Evolutionary conservation across 2,113 vertebrate genomes (phyloP).

Genomic region (Protomyctophum bolini): DNA sequence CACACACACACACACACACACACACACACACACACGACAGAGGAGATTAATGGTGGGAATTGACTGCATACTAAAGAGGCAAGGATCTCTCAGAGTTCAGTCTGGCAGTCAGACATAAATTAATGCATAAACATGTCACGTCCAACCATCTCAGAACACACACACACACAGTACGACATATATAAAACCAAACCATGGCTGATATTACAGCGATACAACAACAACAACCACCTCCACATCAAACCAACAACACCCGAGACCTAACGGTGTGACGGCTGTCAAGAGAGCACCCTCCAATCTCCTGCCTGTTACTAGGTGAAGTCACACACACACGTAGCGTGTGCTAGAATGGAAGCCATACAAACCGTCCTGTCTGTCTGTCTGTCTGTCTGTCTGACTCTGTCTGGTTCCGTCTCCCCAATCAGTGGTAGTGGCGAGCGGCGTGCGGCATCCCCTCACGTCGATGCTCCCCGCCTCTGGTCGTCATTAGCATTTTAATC

Average conservation of each 20-base stretch:
- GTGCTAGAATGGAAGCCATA: slow-evolving; percentile 39
- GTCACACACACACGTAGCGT: slow-evolving; percentile 54
- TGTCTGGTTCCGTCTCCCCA: background rate
- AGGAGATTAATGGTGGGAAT: too few species aligned
- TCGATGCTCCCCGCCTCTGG: slow-evolving; percentile 16
- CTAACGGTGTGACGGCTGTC: slow-evolving; percentile 1
- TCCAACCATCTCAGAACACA: background rate
- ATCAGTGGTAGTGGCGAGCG: too few species aligned
- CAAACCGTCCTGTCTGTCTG: background rate
- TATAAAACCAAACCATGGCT: too few species aligned
- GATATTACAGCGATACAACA: too few species aligned
- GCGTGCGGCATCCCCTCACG: too few species aligned
- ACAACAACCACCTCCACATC: too few species aligned
- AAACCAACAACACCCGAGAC: background rate
- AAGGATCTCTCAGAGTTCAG: too few species aligned
- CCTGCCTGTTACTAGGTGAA: background rate
- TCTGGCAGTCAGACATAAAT: too few species aligned
- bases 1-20: background rate
- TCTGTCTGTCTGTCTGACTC: background rate
- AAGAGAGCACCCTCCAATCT: background rate
- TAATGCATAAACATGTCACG: background rate
- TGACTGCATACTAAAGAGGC: too few species aligned
- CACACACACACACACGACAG: background rate
- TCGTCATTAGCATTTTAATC: slow-evolving; percentile 42
- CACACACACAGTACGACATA: too few species aligned